These are phyloP conservation scores for Dioctria rufipes DNA, from an alignment of 2,888 invertebrate genomes.

Conservation along the genomic window DNA sequence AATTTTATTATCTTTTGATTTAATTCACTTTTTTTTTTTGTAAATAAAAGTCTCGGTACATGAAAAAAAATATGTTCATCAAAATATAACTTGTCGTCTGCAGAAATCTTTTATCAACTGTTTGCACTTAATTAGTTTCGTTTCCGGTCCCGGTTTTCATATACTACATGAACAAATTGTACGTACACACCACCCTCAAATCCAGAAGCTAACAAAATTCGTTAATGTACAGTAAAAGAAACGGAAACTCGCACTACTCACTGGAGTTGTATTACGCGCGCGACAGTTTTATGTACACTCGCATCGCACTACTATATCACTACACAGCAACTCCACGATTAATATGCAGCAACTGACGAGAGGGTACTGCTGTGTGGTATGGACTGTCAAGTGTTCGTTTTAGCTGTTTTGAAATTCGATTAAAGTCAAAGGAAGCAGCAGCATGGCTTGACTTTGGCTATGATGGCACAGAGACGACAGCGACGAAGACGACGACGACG, in stretches of 20 bases:
- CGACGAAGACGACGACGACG: slow-evolving; percentile 13
- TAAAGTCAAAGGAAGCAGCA: slow-evolving; percentile 11
- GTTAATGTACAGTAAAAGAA: background rate
- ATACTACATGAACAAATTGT: background rate
- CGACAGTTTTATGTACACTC: background rate
- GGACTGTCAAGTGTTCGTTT: slow-evolving; percentile 20
- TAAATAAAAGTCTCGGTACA: no score
- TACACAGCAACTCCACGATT: slow-evolving; percentile 10
- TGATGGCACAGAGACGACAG: background rate
- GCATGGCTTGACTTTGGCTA: background rate
- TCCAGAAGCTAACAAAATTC: background rate
- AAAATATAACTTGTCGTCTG: slow-evolving; percentile 26
- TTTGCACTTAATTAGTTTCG: slow-evolving; percentile 48
- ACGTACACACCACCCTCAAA: no score
- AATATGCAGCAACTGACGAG: slow-evolving; percentile 21
- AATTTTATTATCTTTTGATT: background rate
- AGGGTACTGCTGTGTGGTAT: background rate
- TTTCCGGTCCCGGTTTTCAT: slow-evolving; percentile 36
- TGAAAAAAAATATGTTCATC: background rate
- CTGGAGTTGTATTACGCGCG: background rate
- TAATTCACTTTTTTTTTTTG: background rate
- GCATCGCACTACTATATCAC: background rate
- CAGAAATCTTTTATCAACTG: slow-evolving; percentile 37
- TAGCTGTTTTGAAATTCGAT: slow-evolving; percentile 24
- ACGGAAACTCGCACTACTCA: background rate